Evolutionary conservation across 2,888 invertebrate species (phyloP), one percentile per base, ranked within the genome.

Genomic region (Pardosa pseudoannulata): DNA sequence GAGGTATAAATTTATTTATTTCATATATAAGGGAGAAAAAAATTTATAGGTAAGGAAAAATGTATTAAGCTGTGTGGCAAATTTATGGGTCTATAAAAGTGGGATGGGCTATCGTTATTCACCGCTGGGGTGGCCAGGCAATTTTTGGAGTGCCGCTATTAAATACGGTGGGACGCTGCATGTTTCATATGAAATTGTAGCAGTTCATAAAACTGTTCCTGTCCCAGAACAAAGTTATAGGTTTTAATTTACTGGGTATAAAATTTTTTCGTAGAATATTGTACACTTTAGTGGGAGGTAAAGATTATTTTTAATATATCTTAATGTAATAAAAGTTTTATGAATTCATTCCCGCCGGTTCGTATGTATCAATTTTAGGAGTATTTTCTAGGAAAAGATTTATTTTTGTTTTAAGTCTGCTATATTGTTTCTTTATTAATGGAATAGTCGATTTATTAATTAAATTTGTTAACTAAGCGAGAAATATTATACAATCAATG

Each of bases 31-130:
- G 6, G 23, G 19, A 19, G n/a, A 16, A 19, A 16, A n/a, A 23
- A 23, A 56, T 56, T 56, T 56, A 56, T 56, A 56, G 56, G 56
- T 23, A 56, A 56, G 23, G 23, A 56, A 56, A 46, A 56, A 56
- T 56, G 11, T 23, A 56, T 56, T 56, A 56, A 56, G 56, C 56
- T 56, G 23, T 56, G 23, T 1, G 23, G 56, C 23, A 56, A 56
- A 56, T 56, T 56, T 56, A 56, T 56, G 56, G 16, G 23, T 56
- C 56, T 56, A 56, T 56, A 56, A 56, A 56, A 56, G 23, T 56
- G 56, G 56, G 56, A 56, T 56, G 56, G 56, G 56, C 56, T 23
- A 23, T 56, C 23, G 56, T 56, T 23, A 23, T 56, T 56, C 56
- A 5, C 56, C 11, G 23, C 6, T 56, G 23, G 56, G 56, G 56